Conservation (phyloP, 2,113 vertebrate genomes). For the Brienomyrus brachyistius region DNA sequence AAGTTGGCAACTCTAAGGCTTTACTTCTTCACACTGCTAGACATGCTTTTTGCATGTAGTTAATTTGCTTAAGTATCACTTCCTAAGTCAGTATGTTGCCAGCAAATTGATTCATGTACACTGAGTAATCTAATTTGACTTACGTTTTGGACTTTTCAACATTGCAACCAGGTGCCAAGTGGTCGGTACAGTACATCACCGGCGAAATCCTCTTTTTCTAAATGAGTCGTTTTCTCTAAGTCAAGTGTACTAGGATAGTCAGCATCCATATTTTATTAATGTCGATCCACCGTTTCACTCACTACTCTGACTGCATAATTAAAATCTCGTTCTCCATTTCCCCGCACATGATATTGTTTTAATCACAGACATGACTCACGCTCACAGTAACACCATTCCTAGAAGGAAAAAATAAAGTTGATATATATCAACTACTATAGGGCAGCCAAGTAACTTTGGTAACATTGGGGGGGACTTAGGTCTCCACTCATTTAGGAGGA, state of each 20-base stretch:
- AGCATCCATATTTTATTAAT: neutral
- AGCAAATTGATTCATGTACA: neutral
- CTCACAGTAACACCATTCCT: neutral
- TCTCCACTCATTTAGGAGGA: too few relatives aligned
- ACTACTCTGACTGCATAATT: neutral
- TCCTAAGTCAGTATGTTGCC: neutral
- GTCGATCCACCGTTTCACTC: neutral
- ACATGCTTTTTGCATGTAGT: neutral
- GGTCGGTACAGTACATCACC: neutral
- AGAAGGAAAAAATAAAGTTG: neutral
- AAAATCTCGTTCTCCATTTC: neutral
- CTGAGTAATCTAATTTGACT: neutral
- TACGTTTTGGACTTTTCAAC: neutral
- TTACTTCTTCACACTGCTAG: neutral
- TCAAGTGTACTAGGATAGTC: neutral
- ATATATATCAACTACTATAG: neutral
- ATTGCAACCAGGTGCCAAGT: neutral
- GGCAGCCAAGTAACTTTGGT: neutral
- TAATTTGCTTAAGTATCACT: neutral
- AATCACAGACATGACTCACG: neutral
- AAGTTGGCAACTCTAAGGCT: too few relatives aligned
- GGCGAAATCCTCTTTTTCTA: neutral
- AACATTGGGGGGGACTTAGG: too few relatives aligned
- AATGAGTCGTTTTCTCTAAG: neutral
- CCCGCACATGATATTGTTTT: neutral